Conservation (phyloP, 2,797 vertebrate species). For the Chaetophractus vellerosus region DNA sequence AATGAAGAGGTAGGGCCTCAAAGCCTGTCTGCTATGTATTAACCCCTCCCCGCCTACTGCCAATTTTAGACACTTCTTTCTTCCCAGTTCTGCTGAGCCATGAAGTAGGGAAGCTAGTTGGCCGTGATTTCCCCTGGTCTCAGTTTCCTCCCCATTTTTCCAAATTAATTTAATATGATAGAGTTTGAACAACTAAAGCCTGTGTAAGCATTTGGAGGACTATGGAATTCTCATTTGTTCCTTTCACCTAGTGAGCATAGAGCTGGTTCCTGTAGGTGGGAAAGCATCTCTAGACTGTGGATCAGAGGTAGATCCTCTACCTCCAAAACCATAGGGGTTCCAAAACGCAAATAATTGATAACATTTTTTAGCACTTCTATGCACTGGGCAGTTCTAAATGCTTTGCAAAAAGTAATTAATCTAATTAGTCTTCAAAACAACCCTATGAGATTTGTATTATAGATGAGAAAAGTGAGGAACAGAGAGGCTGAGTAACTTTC, state of each 20-base stretch:
- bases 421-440: conserved; percentile 47
- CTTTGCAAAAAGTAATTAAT: conserved; percentile 23
- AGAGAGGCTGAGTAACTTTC: neutral
- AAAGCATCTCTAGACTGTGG: neutral
- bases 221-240: neutral
- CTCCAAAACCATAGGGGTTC: neutral
- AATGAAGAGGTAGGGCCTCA: neutral
- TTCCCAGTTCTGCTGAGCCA: conserved; percentile 28
- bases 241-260: conserved; percentile 25
- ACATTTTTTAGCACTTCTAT: conserved; percentile 8
- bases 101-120: neutral
- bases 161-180: conserved; percentile 29
- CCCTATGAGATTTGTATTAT: conserved; percentile 36
- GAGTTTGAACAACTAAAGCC: conserved; percentile 18
- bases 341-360: conserved; percentile 6
- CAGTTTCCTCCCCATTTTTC: conserved; percentile 38
- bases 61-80: neutral
- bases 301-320: neutral
- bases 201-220: conserved; percentile 18
- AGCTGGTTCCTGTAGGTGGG: neutral
- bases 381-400: neutral
- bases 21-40: neutral
- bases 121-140: conserved; percentile 20
- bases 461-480: conserved; percentile 43
- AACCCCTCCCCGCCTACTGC: neutral